Evolutionary conservation across 2,797 vertebrate species (phyloP).

Genomic region (Sebastiscus albofasciatus): DNA sequence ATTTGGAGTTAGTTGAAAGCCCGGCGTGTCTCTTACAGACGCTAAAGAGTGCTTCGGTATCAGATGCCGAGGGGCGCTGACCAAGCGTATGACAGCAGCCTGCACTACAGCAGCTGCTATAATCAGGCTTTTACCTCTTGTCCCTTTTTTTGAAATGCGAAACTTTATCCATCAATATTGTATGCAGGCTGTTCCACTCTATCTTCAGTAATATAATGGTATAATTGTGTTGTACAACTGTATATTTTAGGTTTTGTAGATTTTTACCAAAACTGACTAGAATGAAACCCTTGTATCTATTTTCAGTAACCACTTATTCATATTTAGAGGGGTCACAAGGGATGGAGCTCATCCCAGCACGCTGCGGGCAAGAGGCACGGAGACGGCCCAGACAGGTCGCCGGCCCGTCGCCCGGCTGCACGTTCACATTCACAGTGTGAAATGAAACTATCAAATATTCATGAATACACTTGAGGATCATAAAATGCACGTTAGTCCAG

Average conservation of each 20-base stretch:
- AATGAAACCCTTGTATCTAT: neutral
- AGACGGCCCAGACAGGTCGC: neutral
- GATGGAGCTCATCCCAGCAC: neutral
- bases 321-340: neutral
- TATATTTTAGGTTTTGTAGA: neutral
- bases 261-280: neutral
- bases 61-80: too few species aligned
- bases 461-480: constrained; percentile 36
- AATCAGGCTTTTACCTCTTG: neutral
- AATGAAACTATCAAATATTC: constrained; percentile 47
- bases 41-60: too few species aligned
- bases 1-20: too few species aligned
- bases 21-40: neutral
- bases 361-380: neutral
- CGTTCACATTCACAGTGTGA: constrained; percentile 12
- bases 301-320: neutral
- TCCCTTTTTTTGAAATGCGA: neutral
- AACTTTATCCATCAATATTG: neutral
- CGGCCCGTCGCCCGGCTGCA: neutral
- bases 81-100: too few species aligned
- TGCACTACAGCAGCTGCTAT: too few species aligned
- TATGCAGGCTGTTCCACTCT: neutral
- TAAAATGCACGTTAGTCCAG: constrained; percentile 27
- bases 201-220: neutral
- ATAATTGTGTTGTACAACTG: neutral